Evolutionary conservation across 2,113 vertebrate species (phyloP).

Genomic region (Recurvirostra avosetta): DNA sequence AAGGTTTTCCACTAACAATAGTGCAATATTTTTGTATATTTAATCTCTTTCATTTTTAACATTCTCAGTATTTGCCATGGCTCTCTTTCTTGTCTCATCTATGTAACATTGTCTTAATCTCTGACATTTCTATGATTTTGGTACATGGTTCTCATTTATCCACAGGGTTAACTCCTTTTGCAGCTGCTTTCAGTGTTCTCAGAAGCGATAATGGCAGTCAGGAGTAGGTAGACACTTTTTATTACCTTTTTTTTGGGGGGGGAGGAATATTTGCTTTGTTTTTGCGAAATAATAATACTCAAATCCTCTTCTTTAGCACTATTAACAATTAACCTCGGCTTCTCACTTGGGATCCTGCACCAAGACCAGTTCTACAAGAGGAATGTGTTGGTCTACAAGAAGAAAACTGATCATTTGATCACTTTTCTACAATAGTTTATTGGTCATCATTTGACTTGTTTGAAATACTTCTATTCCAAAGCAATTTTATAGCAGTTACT

Average conservation of each 20-base stretch:
- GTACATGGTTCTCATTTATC: background rate
- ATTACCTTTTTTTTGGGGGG: background rate
- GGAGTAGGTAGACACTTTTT: background rate
- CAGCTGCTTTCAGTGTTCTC: background rate
- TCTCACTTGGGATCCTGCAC: background rate
- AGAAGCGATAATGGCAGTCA: background rate
- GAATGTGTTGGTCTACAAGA: background rate
- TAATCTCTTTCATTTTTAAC: background rate
- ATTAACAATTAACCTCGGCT: background rate
- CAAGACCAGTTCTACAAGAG: background rate
- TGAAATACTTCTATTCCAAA: background rate
- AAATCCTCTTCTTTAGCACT: background rate
- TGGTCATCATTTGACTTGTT: background rate
- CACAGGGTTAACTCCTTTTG: background rate
- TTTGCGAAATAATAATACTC: background rate
- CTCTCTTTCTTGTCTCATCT: background rate
- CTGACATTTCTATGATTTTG: background rate
- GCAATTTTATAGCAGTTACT: background rate
- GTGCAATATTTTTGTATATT: background rate
- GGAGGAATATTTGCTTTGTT: background rate
- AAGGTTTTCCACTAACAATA: background rate
- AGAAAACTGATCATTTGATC: background rate
- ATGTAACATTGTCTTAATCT: background rate
- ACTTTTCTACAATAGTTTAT: background rate
- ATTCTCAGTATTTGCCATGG: background rate